Evolutionary conservation across 2,888 invertebrate genomes (phyloP).

Genomic region (Hymenopus coronatus): DNA sequence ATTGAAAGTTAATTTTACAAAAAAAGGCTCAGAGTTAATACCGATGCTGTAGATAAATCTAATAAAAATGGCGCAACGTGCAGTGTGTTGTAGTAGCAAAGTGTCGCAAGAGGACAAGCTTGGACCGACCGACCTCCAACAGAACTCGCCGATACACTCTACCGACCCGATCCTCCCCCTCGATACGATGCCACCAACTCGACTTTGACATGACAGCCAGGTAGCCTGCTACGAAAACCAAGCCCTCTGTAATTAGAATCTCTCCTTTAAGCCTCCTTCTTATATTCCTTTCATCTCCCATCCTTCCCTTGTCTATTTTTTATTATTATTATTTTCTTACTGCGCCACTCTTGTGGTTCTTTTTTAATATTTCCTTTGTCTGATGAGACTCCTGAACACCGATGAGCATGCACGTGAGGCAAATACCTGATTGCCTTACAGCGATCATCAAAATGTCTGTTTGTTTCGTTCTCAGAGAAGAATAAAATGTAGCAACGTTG

Average conservation of each 20-base stretch:
- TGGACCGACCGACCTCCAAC: not conserved
- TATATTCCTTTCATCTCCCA: not conserved
- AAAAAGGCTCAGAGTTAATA: too few species aligned
- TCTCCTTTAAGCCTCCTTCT: not conserved
- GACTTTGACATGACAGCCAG: slow-evolving; percentile 13
- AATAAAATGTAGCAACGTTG: too few species aligned
- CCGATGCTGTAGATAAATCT: too few species aligned
- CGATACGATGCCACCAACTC: not conserved
- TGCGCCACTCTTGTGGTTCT: not conserved
- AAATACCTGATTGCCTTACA: not conserved
- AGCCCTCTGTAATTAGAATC: slow-evolving; percentile 7
- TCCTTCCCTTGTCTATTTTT: not conserved
- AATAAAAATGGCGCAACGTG: not conserved
- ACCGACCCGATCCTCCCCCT: not conserved
- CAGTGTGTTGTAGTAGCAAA: not conserved
- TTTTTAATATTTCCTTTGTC: not conserved
- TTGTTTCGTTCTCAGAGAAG: too few species aligned
- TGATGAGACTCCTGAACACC: not conserved
- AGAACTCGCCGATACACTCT: not conserved
- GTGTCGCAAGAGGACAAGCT: not conserved
- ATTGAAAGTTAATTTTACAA: too few species aligned
- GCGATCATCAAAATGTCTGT: not conserved
- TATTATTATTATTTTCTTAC: not conserved
- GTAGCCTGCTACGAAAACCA: not conserved
- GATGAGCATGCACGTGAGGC: not conserved